Evolutionary conservation across 2,113 vertebrate genomes (phyloP).

Genomic region (Spermophilus dauricus): DNA sequence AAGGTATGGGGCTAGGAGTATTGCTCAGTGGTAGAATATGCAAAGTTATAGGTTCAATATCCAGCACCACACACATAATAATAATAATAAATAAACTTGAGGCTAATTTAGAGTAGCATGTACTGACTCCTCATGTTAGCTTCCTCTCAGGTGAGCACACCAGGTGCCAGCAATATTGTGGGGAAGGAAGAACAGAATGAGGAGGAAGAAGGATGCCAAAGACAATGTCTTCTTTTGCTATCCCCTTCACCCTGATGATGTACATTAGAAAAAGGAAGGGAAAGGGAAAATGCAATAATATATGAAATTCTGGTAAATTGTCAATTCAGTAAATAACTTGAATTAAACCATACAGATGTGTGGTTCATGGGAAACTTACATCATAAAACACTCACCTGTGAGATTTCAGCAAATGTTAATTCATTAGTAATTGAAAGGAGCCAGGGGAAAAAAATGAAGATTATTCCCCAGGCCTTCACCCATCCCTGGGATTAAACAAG

Average conservation of each 20-base stretch:
- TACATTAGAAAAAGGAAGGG: background rate
- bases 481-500: background rate
- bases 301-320: background rate
- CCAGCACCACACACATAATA: background rate
- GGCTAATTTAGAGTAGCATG: background rate
- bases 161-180: background rate
- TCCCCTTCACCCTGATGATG: background rate
- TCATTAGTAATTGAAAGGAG: background rate
- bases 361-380: background rate
- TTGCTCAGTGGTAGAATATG: background rate
- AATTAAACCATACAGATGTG: background rate
- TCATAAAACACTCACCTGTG: background rate
- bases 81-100: background rate
- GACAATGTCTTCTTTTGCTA: background rate
- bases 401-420: background rate
- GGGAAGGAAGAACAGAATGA: background rate
- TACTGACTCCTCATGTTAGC: background rate
- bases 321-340: constrained; percentile 4
- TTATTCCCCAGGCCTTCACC: background rate
- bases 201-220: background rate
- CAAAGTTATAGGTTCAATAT: background rate
- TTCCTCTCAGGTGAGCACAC: background rate
- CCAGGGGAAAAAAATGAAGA: constrained; percentile 21
- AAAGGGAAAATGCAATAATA: background rate
- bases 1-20: background rate